A percentile compares a stretch with the other conserved stretches of the same genome.
phyloP scores from a whole-genome alignment of 2,797 vertebrate species.

The Molothrus ater region DNA sequence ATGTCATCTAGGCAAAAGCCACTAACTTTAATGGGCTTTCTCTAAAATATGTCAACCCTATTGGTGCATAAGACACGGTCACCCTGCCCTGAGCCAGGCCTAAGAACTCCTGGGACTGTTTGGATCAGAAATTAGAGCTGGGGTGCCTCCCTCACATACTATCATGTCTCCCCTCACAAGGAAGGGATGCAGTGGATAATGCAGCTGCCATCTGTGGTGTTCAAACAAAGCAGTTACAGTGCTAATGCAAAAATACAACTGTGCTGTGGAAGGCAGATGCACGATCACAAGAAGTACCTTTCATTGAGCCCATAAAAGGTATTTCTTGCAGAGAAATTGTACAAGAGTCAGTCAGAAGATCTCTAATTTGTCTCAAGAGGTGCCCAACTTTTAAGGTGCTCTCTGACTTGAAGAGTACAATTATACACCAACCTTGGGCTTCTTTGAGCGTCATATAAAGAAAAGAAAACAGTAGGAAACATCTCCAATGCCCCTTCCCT shows the following conservation, averaged over 20 bases:
- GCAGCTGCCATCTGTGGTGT: not conserved
- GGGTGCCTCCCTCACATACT: not conserved
- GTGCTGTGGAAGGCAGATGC: not conserved
- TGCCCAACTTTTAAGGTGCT: constrained; percentile 3
- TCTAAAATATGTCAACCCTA: not conserved
- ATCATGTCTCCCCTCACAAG: not conserved
- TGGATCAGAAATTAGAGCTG: not conserved
- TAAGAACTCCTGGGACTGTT: not conserved
- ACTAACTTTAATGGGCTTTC: not conserved
- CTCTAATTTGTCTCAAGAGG: constrained; percentile 20
- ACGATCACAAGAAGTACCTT: not conserved
- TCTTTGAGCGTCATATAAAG: not conserved
- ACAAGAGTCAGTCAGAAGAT: not conserved
- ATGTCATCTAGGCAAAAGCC: not conserved
- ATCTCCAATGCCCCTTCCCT: not conserved
- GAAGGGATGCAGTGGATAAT: not conserved
- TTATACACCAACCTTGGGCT: not conserved
- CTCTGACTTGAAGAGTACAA: not conserved
- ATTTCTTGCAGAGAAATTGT: not conserved
- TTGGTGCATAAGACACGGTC: not conserved
- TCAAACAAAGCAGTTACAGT: not conserved
- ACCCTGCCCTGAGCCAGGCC: not conserved
- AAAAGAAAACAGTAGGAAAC: not conserved
- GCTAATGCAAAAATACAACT: not conserved
- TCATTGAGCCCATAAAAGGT: not conserved